A percentile compares a stretch with the other conserved stretches of the same genome.
Conservation (phyloP, 2,113 vertebrate species). For the Myxocyprinus asiaticus region DNA sequence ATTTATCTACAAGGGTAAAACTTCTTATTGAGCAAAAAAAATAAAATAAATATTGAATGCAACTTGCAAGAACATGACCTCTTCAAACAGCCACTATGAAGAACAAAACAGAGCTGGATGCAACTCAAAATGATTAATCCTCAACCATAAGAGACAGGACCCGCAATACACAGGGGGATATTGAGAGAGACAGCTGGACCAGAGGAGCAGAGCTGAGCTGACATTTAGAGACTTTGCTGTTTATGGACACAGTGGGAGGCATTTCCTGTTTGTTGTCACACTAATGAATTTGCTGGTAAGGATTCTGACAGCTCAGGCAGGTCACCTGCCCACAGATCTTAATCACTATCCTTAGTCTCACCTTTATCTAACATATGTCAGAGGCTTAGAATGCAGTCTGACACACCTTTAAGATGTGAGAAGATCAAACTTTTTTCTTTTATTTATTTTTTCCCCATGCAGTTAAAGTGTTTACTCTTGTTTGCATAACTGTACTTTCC, state of each 20-base stretch:
- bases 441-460: neutral
- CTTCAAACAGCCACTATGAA: neutral
- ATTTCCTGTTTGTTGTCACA: conserved; percentile 57
- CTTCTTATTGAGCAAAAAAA: no score
- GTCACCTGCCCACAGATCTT: conserved; percentile 63
- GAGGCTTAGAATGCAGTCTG: neutral
- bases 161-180: conserved; percentile 33
- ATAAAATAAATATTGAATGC: no score
- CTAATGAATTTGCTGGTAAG: conserved; percentile 53
- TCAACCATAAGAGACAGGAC: conserved; percentile 27
- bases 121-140: conserved; percentile 32
- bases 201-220: conserved; percentile 46
- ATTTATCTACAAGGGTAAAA: no score
- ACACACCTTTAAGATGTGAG: neutral
- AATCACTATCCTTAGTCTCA: conserved; percentile 58
- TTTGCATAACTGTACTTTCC: neutral
- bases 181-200: conserved; percentile 48
- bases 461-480: neutral
- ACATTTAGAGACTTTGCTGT: conserved; percentile 56
- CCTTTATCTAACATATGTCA: neutral
- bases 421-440: neutral
- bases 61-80: neutral
- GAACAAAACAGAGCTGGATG: neutral
- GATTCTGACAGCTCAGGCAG: conserved; percentile 50
- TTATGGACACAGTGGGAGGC: conserved; percentile 54